Evolutionary conservation across 2,888 invertebrate species (phyloP).

Genomic region (Cerastis leucographa): DNA sequence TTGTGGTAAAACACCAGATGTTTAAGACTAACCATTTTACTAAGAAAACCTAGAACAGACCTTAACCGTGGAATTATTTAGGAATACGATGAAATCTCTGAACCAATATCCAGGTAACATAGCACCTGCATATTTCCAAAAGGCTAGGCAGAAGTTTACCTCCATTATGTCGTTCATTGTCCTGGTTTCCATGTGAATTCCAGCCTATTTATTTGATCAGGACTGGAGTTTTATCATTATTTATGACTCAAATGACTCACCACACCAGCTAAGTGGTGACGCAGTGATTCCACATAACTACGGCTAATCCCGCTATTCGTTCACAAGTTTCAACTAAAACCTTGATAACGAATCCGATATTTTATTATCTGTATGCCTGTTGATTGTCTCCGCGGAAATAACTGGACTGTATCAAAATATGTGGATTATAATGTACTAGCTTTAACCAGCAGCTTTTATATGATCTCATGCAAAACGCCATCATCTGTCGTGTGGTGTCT

Average conservation of each 20-base stretch:
- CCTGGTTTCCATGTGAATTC: neutral
- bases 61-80: neutral
- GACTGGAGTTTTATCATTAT: neutral
- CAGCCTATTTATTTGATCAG: neutral
- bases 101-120: neutral
- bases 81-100: neutral
- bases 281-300: neutral
- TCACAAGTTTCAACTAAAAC: conserved; percentile 16
- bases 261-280: neutral
- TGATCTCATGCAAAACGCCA: neutral
- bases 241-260: conserved; percentile 9
- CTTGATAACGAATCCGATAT: conserved; percentile 30
- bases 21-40: neutral
- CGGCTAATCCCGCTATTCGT: conserved; percentile 24
- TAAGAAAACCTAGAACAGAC: neutral
- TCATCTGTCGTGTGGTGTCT: no score
- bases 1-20: neutral
- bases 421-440: neutral
- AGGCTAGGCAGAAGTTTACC: neutral
- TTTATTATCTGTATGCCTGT: conserved; percentile 27
- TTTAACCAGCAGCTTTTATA: neutral
- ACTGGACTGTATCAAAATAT: neutral
- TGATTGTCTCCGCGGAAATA: conserved; percentile 6
- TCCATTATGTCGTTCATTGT: neutral
- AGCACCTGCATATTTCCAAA: neutral